A percentile compares a stretch with the other conserved stretches of the same genome.
phyloP scores from a whole-genome alignment of 2,113 vertebrate species.

The Notechis scutatus region DNA sequence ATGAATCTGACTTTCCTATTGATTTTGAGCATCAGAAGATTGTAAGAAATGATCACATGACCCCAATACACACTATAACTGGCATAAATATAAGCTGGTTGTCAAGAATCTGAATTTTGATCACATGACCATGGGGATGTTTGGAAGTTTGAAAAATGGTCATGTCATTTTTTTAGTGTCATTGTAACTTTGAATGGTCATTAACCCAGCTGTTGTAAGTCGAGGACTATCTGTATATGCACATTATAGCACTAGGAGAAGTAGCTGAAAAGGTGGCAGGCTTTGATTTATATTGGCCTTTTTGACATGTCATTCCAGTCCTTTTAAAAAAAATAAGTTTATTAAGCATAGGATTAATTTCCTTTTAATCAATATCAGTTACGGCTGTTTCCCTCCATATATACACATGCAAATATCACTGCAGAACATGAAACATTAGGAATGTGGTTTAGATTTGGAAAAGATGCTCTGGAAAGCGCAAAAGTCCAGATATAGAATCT shows the following conservation, averaged over 20 bases:
- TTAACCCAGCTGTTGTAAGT: neutral
- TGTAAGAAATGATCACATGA: neutral
- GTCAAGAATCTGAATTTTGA: neutral
- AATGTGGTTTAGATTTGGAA: neutral
- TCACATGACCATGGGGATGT: neutral
- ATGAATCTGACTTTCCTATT: neutral
- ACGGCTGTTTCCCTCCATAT: neutral
- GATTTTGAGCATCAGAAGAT: neutral
- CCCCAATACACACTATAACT: neutral
- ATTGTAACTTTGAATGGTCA: neutral
- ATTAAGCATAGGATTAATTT: neutral
- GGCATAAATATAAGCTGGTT: neutral
- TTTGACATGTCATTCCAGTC: neutral
- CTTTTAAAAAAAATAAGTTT: neutral
- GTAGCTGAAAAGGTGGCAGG: neutral
- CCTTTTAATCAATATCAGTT: neutral
- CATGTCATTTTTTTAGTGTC: neutral
- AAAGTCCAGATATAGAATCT: neutral
- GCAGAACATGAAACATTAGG: neutral
- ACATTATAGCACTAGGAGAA: neutral
- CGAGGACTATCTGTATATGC: neutral
- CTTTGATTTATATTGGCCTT: neutral
- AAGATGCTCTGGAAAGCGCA: neutral
- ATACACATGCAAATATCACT: neutral
- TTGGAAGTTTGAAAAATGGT: neutral